phyloP scores from a whole-genome alignment of 30 jellyfish, hydroid and myxozoan genomes.

The Morbakka virulenta region DNA sequence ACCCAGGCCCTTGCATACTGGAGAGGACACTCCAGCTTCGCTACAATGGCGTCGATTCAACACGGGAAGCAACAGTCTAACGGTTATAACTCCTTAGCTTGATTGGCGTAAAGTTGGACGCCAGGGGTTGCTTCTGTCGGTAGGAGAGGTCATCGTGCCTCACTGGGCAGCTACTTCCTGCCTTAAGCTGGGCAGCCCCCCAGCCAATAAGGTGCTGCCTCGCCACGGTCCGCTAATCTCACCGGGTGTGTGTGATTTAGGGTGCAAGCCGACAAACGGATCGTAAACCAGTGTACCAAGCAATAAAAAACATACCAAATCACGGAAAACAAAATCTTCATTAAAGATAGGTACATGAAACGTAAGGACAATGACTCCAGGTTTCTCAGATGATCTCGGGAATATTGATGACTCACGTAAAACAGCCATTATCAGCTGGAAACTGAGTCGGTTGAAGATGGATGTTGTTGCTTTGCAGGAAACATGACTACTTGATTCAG shows the following conservation, averaged over 20 bases:
- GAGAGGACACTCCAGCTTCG: conserved; percentile 22
- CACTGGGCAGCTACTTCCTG: not conserved
- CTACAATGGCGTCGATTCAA: not conserved
- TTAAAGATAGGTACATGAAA: no score
- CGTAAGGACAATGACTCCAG: no score
- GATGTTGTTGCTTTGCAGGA: not conserved
- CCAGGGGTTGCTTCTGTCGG: conserved; percentile 12
- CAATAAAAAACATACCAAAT: no score
- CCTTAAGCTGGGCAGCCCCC: conserved; percentile 24
- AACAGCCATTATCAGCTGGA: not conserved
- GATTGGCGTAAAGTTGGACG: not conserved
- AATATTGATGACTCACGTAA: no score
- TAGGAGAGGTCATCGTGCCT: conserved; percentile 7
- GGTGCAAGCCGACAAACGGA: no score
- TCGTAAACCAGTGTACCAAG: no score
- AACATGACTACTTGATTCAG: not conserved
- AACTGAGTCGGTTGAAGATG: not conserved
- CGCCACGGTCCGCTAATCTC: no score
- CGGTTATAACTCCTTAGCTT: not conserved
- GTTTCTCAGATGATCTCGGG: no score
- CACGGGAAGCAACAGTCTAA: conserved; percentile 23
- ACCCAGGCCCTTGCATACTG: conserved; percentile 34
- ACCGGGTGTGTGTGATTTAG: no score
- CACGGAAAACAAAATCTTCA: no score
- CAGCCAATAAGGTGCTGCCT: conserved; percentile 5